Percentiles rank a stretch among this genome's conserved stretches.
Conservation (phyloP, 1,140 invertebrate species). For the Himalopsyche phryganea region DNA sequence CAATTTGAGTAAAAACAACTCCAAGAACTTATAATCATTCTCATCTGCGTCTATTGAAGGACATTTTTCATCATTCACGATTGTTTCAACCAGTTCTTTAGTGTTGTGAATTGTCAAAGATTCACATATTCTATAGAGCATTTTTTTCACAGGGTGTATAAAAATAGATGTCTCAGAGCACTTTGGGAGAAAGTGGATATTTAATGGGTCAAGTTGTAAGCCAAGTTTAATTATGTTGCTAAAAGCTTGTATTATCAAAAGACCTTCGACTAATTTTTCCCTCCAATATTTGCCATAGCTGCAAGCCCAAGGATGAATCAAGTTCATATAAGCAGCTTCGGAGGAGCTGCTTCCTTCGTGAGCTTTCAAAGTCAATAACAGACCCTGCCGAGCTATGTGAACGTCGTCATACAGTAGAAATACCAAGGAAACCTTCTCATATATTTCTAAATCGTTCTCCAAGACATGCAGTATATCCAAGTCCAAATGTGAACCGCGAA, state of each 20-base stretch:
- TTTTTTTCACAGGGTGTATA: constrained; percentile 29
- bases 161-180: constrained; percentile 13
- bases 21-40: constrained; percentile 11
- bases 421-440: constrained; percentile 26
- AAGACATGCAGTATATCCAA: constrained; percentile 16
- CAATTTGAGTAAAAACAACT: constrained; percentile 25
- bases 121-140: constrained; percentile 22
- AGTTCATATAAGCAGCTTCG: constrained; percentile 1
- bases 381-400: constrained; percentile 12
- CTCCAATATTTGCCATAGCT: constrained; percentile 9
- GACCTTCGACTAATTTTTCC: constrained; percentile 25
- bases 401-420: constrained; percentile 28
- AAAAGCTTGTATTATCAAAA: constrained; percentile 9
- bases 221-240: constrained; percentile 7
- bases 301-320: constrained; percentile 14
- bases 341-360: background rate
- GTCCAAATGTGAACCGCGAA: constrained; percentile 1
- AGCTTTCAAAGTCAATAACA: background rate
- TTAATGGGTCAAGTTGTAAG: constrained; percentile 8
- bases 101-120: constrained; percentile 4
- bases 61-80: constrained; percentile 1
- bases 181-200: constrained; percentile 20
- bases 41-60: background rate
- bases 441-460: constrained; percentile 10
- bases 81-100: constrained; percentile 3